Evolutionary conservation across 2,888 invertebrate species (phyloP).

Genomic region (Caenorhabditis auriculariae): DNA sequence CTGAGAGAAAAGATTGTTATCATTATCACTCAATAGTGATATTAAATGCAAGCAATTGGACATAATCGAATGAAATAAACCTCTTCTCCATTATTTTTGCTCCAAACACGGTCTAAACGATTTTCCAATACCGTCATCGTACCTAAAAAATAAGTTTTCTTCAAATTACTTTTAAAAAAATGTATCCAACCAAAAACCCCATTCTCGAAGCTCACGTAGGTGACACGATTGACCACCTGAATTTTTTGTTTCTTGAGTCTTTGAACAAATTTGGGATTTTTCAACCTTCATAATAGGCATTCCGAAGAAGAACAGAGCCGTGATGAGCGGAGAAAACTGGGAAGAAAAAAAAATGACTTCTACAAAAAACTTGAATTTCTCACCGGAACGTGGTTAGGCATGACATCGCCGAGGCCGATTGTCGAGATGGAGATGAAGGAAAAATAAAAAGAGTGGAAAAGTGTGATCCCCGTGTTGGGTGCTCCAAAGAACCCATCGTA

Average conservation of each 20-base stretch:
- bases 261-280: too few relatives aligned
- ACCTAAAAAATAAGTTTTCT: constrained; percentile 7
- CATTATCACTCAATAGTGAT: too few relatives aligned
- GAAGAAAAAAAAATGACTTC: constrained; percentile 1
- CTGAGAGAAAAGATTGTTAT: too few relatives aligned
- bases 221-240: constrained; percentile 42
- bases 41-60: too few relatives aligned
- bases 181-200: constrained; percentile 37
- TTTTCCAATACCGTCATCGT: constrained; percentile 40
- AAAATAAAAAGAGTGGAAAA: constrained; percentile 43
- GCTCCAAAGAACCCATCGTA: constrained; percentile 35
- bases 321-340: constrained; percentile 34
- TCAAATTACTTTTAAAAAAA: neutral
- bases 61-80: too few relatives aligned
- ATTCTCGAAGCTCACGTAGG: constrained; percentile 44
- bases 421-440: constrained; percentile 48
- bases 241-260: neutral
- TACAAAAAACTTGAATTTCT: neutral
- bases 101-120: constrained; percentile 28
- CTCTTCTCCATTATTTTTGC: too few relatives aligned
- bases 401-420: constrained; percentile 49
- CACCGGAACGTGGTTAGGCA: constrained; percentile 48
- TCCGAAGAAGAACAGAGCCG: constrained; percentile 46
- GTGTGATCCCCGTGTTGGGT: constrained; percentile 30
- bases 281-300: constrained; percentile 46